Evolutionary conservation across 2,797 vertebrate genomes (phyloP), one percentile per base, ranked within the genome.

Genomic region (Stomatorhinus walkeri): DNA sequence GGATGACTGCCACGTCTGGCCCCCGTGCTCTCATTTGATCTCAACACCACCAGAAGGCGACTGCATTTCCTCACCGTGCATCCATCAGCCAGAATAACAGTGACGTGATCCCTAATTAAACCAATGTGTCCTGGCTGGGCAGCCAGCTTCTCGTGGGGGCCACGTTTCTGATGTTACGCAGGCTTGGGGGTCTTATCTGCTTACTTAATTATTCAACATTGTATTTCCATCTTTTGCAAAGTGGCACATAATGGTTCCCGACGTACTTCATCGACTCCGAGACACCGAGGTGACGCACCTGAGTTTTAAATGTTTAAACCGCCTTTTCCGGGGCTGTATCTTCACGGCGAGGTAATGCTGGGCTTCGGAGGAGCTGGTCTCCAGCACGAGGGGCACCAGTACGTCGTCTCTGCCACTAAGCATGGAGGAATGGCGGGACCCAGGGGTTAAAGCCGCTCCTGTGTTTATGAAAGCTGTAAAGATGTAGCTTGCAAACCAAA

Each of bases 61-160:
- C 90, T 87, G 87, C 89, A 88, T 88, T 90, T 89, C 51, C 84
- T 90, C 91, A 94, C 91, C 89, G 93, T 92, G 94, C 91, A 91
- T 90, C 83, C 87, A 19, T 85, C 89, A 91, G 90, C 91, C 93
- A 95, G 90, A 91, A 91, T 90, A 92, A 89, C 89, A 89, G 91
- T 90, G 91, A 88, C 87, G 14, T 87, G 36, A 84, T 61, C 89
- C 91, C 89, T 92, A 92, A 92, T 92, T 92, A 92, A 92, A 93
- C 89, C 93, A 90, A 87, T 64, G 1, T 51, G 90, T 91, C 90
- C 89, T 85, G 76, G 83, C 68, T 48, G 49, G 86, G 72, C 64
- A 89, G 89, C 90, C 90, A 89, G 72, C 40, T 32, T 59, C 85
- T 68, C 19, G 46, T 59, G 64, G 88, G 90, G 88, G 28, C 68